phyloP scores from a whole-genome alignment of 2,888 invertebrate species.

The Carabus problematicus region DNA sequence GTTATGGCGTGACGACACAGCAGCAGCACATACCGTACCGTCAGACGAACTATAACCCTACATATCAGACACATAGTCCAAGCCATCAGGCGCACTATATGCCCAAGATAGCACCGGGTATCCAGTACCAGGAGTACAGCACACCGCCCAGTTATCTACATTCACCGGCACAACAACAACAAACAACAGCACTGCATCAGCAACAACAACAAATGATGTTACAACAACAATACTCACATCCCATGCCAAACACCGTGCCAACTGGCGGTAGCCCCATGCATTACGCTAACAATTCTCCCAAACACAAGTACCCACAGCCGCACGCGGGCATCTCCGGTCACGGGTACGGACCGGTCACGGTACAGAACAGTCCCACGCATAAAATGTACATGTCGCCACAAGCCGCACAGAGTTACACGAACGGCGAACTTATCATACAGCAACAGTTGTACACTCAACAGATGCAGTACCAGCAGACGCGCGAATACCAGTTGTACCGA shows the following conservation, averaged over 20 bases:
- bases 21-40: constrained; percentile 46
- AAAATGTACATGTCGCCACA: constrained; percentile 49
- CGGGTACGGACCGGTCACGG: background rate
- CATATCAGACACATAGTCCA: constrained; percentile 40
- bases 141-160: constrained; percentile 50
- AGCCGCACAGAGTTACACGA: constrained; percentile 49
- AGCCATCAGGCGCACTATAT: constrained; percentile 37
- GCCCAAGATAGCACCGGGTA: constrained; percentile 51
- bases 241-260: constrained; percentile 49
- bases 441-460: constrained; percentile 55
- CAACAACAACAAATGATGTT: too few species aligned
- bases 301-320: constrained; percentile 49
- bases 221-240: constrained; percentile 49
- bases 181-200: too few species aligned
- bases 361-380: constrained; percentile 49
- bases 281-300: constrained; percentile 50
- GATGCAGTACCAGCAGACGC: constrained; percentile 51
- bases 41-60: constrained; percentile 37
- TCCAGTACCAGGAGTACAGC: constrained; percentile 56
- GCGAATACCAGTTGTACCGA: constrained; percentile 55
- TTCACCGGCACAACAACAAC: too few species aligned
- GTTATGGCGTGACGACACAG: constrained; percentile 54
- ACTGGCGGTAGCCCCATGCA: constrained; percentile 46
- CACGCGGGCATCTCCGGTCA: background rate
- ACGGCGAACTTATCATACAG: constrained; percentile 54